Percentiles rank a stretch among this genome's conserved stretches.
Conservation (phyloP, 2,888 invertebrate genomes). For the Ethmia dodecea region DNA sequence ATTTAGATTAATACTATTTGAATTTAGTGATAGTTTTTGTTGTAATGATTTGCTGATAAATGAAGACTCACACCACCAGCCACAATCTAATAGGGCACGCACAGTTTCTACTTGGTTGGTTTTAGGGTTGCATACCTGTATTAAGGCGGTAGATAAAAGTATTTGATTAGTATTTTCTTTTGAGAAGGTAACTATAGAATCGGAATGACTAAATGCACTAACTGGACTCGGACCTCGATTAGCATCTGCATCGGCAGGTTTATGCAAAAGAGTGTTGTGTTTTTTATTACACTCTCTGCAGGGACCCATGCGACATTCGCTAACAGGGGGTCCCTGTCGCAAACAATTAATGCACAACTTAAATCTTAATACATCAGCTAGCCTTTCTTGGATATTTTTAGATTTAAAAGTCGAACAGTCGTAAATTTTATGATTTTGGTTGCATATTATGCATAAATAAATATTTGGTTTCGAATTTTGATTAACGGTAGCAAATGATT, state of each 20-base stretch:
- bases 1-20: constrained; percentile 8
- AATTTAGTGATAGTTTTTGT: constrained; percentile 8
- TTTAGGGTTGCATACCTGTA: constrained; percentile 16
- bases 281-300: constrained; percentile 20
- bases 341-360: constrained; percentile 22
- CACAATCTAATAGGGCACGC: constrained; percentile 11
- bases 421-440: constrained; percentile 20
- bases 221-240: background rate
- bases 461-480: background rate
- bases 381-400: constrained; percentile 12
- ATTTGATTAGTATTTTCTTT: constrained; percentile 1
- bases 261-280: constrained; percentile 24
- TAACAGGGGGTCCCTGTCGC: constrained; percentile 16
- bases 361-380: constrained; percentile 10
- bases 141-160: constrained; percentile 14
- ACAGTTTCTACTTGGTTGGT: constrained; percentile 7
- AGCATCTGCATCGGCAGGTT: background rate
- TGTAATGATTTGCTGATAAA: constrained; percentile 11
- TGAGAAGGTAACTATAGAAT: background rate
- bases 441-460: constrained; percentile 18
- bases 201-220: too few relatives aligned
- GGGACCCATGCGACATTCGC: constrained; percentile 21
- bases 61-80: constrained; percentile 12
- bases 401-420: constrained; percentile 21
- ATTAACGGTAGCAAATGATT: constrained; percentile 9